Percentiles rank a stretch among this genome's conserved stretches.
These are phyloP conservation scores for Allolobophora icterica DNA, from an alignment of 2,888 invertebrate species.

Conservation along the genomic window DNA sequence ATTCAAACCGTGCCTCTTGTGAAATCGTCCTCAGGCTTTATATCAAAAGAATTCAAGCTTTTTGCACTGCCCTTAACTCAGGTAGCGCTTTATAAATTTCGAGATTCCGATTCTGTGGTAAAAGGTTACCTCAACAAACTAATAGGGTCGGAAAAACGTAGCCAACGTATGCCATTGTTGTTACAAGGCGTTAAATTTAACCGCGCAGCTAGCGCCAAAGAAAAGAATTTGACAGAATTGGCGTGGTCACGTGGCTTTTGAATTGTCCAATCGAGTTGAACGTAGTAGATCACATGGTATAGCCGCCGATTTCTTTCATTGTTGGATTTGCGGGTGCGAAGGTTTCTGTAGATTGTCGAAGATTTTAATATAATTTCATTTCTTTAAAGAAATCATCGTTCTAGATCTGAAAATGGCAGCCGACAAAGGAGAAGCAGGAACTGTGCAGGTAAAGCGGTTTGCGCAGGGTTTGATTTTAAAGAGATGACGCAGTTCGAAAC, in stretches of 20 bases:
- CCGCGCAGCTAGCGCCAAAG: neutral
- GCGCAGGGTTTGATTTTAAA: neutral
- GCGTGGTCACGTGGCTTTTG: constrained; percentile 19
- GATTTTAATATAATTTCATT: constrained; percentile 18
- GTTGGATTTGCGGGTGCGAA: neutral
- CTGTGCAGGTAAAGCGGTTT: neutral
- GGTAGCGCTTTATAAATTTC: no score
- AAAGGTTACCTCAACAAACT: no score
- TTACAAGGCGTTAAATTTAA: neutral
- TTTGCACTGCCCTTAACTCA: neutral
- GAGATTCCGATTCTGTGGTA: no score
- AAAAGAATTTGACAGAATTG: neutral
- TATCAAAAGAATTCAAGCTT: neutral
- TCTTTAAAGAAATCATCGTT: neutral
- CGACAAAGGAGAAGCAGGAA: constrained; percentile 20
- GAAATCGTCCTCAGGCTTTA: no score
- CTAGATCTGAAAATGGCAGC: constrained; percentile 22
- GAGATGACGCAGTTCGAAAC: neutral
- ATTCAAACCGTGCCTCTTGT: neutral
- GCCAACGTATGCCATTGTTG: neutral
- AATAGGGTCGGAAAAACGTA: no score
- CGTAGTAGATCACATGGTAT: constrained; percentile 28
- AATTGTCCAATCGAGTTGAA: neutral
- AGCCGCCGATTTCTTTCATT: constrained; percentile 29
- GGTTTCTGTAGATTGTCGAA: neutral